phyloP scores from a whole-genome alignment of 2,888 invertebrate genomes.

The Aplocera efformata region DNA sequence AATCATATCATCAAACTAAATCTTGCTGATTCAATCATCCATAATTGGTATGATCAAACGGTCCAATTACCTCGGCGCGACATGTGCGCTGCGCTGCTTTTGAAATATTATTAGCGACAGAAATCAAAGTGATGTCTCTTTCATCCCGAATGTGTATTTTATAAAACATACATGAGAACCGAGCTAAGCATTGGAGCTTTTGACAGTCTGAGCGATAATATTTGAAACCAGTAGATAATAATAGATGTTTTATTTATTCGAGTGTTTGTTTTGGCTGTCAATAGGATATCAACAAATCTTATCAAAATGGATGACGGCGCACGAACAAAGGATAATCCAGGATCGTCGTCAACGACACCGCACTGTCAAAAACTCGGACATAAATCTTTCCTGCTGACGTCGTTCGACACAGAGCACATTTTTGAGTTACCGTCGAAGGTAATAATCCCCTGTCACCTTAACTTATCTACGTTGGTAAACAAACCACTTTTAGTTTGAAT shows the following conservation, averaged over 20 bases:
- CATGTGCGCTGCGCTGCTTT: slow-evolving; percentile 29
- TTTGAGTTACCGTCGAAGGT: slow-evolving; percentile 44
- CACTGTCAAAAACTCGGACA: slow-evolving; percentile 66
- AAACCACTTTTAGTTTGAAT: slow-evolving; percentile 76
- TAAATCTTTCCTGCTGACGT: slow-evolving; percentile 71
- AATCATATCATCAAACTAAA: slow-evolving; percentile 77
- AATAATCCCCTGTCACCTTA: slow-evolving; percentile 55
- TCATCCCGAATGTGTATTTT: slow-evolving; percentile 15
- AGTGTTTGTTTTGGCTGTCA: slow-evolving; percentile 33
- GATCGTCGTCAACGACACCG: slow-evolving; percentile 57
- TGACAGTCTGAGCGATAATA: no score
- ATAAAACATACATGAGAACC: not conserved
- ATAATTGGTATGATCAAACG: slow-evolving; percentile 66
- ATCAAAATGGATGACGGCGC: slow-evolving; percentile 61
- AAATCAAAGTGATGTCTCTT: slow-evolving; percentile 24
- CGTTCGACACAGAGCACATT: slow-evolving; percentile 57
- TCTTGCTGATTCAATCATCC: slow-evolving; percentile 65
- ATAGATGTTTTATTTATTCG: not conserved
- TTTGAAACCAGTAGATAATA: no score
- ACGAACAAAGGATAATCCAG: slow-evolving; percentile 71
- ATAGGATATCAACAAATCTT: slow-evolving; percentile 50
- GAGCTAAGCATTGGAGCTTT: no score
- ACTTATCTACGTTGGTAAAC: slow-evolving; percentile 70
- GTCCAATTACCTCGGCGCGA: slow-evolving; percentile 46
- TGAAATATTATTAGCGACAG: slow-evolving; percentile 20